Evolutionary conservation across 2,113 vertebrate genomes (phyloP).

Genomic region (Thamnaconus septentrionalis): DNA sequence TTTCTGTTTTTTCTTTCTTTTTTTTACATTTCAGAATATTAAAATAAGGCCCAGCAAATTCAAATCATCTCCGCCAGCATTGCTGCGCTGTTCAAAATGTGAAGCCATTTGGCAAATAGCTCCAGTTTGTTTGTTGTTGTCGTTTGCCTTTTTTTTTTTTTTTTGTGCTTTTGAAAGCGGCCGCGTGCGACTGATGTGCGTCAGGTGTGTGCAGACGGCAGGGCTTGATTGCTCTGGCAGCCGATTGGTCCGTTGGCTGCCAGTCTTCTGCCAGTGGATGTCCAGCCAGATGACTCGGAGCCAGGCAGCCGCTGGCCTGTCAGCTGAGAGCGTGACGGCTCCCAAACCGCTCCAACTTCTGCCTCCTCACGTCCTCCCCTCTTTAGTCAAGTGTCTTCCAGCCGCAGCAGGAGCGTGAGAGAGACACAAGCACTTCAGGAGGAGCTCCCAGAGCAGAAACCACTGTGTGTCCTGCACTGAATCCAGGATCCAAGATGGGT

Average conservation of each 20-base stretch:
- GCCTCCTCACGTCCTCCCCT: no score
- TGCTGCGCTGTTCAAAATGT: background rate
- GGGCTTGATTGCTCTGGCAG: slow-evolving; percentile 11
- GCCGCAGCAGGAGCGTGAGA: no score
- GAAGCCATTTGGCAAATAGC: background rate
- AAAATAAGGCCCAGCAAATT: slow-evolving; percentile 12
- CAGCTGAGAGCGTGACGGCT: no score
- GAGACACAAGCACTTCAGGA: no score
- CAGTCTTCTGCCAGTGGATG: slow-evolving; percentile 1
- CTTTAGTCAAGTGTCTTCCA: no score
- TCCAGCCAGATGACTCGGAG: no score
- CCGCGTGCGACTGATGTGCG: background rate
- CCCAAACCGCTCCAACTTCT: no score
- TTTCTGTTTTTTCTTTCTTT: background rate
- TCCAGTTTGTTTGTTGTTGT: background rate
- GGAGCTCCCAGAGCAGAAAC: no score
- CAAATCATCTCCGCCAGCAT: slow-evolving; percentile 2
- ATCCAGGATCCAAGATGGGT: no score
- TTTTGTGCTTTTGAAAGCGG: no score
- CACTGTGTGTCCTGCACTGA: no score
- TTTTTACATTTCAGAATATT: background rate
- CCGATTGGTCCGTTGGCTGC: slow-evolving; percentile 10
- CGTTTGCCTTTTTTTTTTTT: background rate
- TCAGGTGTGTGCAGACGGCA: slow-evolving; percentile 20
- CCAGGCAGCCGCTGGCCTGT: no score